These are phyloP conservation scores for Caretta caretta DNA, from an alignment of 2,113 vertebrate genomes.

Conservation along the genomic window DNA sequence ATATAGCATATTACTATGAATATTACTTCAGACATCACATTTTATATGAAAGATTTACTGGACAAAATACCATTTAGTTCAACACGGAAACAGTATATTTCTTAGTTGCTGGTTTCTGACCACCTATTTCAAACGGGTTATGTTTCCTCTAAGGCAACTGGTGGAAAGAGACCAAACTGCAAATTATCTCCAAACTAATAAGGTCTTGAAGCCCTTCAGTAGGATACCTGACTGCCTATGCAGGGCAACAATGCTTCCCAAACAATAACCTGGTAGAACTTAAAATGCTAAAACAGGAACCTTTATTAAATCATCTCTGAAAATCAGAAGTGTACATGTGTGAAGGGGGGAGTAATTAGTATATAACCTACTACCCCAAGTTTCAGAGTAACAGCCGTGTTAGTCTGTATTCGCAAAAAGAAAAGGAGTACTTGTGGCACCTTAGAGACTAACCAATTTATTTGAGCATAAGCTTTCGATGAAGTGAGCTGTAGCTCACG, in stretches of 20 bases:
- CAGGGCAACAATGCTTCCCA: neutral
- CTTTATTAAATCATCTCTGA: neutral
- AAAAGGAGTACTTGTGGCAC: too few species aligned
- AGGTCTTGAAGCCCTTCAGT: neutral
- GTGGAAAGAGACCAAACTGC: neutral
- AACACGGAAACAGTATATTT: constrained; percentile 26
- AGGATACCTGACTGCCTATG: neutral
- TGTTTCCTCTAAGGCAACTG: constrained; percentile 1
- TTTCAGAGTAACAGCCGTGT: neutral
- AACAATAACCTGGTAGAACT: neutral
- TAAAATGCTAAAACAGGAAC: neutral
- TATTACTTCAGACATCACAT: neutral
- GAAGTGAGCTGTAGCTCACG: too few species aligned
- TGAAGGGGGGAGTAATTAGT: neutral
- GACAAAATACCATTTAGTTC: constrained; percentile 20
- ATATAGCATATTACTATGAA: neutral
- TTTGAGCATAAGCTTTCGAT: too few species aligned
- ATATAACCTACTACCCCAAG: neutral
- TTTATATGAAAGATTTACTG: constrained; percentile 25
- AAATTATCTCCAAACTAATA: neutral
- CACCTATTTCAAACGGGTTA: neutral
- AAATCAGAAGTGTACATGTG: neutral
- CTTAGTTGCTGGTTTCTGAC: constrained; percentile 18
- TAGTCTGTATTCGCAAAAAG: too few species aligned
- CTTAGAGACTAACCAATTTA: too few species aligned